Evolutionary conservation across 1,140 invertebrate genomes (phyloP).

Genomic region (Cotesia typhae): DNA sequence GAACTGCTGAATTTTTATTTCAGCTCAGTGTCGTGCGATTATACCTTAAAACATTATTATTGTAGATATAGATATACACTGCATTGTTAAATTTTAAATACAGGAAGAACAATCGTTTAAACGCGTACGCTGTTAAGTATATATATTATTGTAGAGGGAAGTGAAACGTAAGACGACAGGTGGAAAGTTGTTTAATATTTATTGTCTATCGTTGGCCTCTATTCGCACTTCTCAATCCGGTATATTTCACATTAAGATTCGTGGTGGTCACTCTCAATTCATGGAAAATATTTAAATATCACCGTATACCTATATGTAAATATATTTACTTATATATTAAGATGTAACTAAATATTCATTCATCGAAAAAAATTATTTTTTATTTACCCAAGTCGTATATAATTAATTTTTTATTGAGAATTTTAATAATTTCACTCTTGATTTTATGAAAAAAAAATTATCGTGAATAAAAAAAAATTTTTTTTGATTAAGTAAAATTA

Average conservation of each 20-base stretch:
- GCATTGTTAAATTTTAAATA: not conserved
- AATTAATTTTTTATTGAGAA: no score
- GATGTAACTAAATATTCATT: no score
- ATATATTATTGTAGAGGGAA: slow-evolving; percentile 1
- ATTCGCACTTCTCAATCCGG: slow-evolving; percentile 32
- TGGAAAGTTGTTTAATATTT: slow-evolving; percentile 42
- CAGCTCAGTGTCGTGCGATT: no score
- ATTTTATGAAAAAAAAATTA: no score
- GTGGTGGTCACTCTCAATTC: slow-evolving; percentile 35
- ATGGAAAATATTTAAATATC: slow-evolving; percentile 39
- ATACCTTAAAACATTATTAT: no score
- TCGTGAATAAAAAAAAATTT: no score
- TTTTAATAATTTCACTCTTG: no score
- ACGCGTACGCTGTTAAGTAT: not conserved
- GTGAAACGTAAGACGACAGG: slow-evolving; percentile 13
- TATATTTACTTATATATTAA: not conserved
- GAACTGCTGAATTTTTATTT: no score
- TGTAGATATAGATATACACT: not conserved
- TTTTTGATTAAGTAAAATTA: no score
- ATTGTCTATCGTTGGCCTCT: slow-evolving; percentile 41
- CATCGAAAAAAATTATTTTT: no score
- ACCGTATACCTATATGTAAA: not conserved
- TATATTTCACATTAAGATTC: slow-evolving; percentile 35
- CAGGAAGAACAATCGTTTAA: slow-evolving; percentile 3
- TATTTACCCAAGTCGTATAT: no score